Evolutionary conservation across 2,888 invertebrate species (phyloP).

Genomic region (Patella depressa): DNA sequence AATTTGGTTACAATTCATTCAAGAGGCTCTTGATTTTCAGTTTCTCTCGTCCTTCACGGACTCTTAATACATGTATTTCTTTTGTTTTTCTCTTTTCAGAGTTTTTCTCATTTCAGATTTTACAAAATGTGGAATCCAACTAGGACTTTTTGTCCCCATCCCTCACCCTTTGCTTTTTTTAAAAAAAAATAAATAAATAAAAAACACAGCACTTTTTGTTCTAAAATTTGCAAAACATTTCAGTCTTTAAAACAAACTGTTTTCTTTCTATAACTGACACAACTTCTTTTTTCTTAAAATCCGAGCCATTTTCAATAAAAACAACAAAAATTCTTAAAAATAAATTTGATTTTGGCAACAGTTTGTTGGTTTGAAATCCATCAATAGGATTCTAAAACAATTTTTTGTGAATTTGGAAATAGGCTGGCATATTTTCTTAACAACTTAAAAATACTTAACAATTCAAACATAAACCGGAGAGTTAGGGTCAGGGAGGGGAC

Average conservation of each 20-base stretch:
- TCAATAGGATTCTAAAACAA: too few species aligned
- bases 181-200: not conserved
- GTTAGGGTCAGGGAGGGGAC: slow-evolving; percentile 47
- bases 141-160: not conserved
- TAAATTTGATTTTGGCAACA: too few species aligned
- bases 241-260: not conserved
- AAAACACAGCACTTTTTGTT: not conserved
- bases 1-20: not conserved
- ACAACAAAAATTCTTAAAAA: too few species aligned
- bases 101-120: not conserved
- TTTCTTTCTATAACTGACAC: not conserved
- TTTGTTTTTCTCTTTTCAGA: not conserved
- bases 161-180: too few species aligned
- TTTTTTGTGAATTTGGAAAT: not conserved
- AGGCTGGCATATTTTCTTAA: too few species aligned
- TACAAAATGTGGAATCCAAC: slow-evolving; percentile 6
- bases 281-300: too few species aligned
- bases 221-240: not conserved
- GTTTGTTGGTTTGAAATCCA: too few species aligned
- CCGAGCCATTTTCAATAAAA: too few species aligned
- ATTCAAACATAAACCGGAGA: slow-evolving; percentile 55
- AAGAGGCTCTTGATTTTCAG: not conserved
- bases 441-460: too few species aligned
- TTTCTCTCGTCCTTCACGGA: not conserved
- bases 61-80: not conserved